Percentiles rank a stretch among this genome's conserved stretches.
Conservation (phyloP, 2,113 vertebrate genomes). For the Eulemur rufifrons region DNA sequence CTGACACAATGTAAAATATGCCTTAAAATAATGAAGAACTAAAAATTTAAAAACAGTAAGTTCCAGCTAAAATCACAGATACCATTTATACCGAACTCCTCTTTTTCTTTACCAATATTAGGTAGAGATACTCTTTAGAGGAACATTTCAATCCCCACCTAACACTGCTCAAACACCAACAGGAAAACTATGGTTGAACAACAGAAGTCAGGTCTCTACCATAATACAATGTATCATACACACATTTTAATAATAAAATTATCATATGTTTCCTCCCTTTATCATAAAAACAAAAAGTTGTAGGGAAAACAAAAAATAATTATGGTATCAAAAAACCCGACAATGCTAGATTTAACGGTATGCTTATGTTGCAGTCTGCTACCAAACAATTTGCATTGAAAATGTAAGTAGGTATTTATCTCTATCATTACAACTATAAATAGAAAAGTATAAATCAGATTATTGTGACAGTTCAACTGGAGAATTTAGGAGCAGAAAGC, state of each 20-base stretch:
- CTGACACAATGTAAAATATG: not conserved
- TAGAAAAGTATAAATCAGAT: conserved; percentile 51
- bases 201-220: not conserved
- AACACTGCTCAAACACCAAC: not conserved
- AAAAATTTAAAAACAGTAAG: not conserved
- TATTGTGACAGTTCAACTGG: not conserved
- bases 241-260: conserved; percentile 31
- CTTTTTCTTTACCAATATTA: not conserved
- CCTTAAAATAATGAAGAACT: not conserved
- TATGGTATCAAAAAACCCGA: conserved; percentile 44
- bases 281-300: conserved; percentile 46
- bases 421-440: conserved; percentile 40
- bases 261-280: not conserved
- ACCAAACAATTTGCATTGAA: conserved; percentile 51
- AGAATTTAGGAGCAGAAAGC: conserved; percentile 51
- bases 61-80: not conserved
- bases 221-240: not conserved
- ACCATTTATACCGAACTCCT: not conserved
- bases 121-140: not conserved
- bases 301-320: conserved; percentile 67
- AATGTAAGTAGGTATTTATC: conserved; percentile 49
- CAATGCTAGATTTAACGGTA: conserved; percentile 23
- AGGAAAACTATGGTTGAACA: not conserved
- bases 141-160: not conserved
- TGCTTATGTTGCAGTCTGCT: not conserved